Evolutionary conservation across 2,797 vertebrate species (phyloP), one percentile per base, ranked within the genome.

Genomic region (Acridotheres tristis): DNA sequence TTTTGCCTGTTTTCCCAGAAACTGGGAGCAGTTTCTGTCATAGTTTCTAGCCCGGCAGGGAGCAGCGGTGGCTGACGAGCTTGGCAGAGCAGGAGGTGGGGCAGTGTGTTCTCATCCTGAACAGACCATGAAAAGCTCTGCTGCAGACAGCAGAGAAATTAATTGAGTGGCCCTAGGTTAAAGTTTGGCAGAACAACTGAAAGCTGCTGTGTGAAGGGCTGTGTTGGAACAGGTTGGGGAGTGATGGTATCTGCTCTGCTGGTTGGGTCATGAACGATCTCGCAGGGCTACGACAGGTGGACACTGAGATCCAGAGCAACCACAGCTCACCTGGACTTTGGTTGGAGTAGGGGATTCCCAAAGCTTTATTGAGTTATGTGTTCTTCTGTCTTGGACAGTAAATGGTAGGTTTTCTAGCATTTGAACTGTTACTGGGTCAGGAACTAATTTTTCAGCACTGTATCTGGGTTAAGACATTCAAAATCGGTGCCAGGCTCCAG

Each of bases 171-270:
- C 94, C 80, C 32, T 85, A 75, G 91, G 92, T 95, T 68, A 89
- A 93, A 78, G 69, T 85, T 69, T 96, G 94, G 95, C 92, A 93
- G 66, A 84, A 91, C 27, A 95, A 94, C 89, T 94, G 94, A 94
- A 36, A 73, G 82, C 73, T 34, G n/a, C 7, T 83, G 72, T 10
- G 30, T 55, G 76, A 68, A 73, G 92, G 85, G 72, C 88, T 84
- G 76, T 78, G 96, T 78, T 81, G 85, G 68, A 68, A 65, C 96
- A 92, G 82, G 95, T 7, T 88, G 84, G 1, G 84, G 1, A 88
- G 30, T 5, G 90, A 90, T 93, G 90, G 51, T 84, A 94, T 94
- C 93, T 95, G 74, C 81, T 76, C 80, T 93, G 38, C 93, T 13
- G 0, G 94, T 59, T 59, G 73, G 79, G 68, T 95, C 94, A 83